Evolutionary conservation across 2,113 vertebrate genomes (phyloP).

Genomic region (Hipposideros armiger): DNA sequence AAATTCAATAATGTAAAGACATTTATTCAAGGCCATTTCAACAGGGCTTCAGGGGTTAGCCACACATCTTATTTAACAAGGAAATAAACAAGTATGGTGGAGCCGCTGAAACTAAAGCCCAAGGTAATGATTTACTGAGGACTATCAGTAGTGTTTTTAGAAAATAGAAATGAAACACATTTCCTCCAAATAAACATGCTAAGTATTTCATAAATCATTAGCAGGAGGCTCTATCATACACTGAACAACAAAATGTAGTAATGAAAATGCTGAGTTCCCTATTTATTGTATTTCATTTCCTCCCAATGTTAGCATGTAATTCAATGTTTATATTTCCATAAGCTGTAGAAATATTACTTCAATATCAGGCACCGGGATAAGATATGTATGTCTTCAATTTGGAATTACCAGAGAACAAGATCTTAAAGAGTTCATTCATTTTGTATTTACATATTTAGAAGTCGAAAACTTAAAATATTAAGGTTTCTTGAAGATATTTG

Average conservation of each 20-base stretch:
- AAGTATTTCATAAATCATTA: constrained; percentile 70
- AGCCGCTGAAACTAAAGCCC: constrained; percentile 1
- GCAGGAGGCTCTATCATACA: constrained; percentile 29
- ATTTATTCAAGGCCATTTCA: constrained; percentile 36
- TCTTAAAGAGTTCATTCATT: constrained; percentile 48
- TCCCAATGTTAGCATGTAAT: constrained; percentile 57
- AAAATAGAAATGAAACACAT: constrained; percentile 57
- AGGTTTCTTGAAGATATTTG: neutral
- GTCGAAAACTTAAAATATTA: constrained; percentile 8
- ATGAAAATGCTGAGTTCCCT: constrained; percentile 51
- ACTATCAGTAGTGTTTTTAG: neutral
- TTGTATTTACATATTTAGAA: constrained; percentile 22
- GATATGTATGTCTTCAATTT: constrained; percentile 56
- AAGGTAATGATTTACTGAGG: constrained; percentile 49
- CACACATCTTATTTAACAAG: constrained; percentile 50
- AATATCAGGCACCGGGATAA: constrained; percentile 11
- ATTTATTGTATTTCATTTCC: constrained; percentile 68
- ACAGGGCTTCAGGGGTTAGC: neutral
- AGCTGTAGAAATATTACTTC: constrained; percentile 48
- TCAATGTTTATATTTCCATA: constrained; percentile 53
- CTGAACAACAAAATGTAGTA: constrained; percentile 50
- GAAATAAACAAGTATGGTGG: constrained; percentile 12
- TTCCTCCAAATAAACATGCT: constrained; percentile 45
- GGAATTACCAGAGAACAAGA: neutral
- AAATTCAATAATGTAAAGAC: constrained; percentile 60